These are phyloP conservation scores for Natrix natrix DNA, from an alignment of 2,797 vertebrate species.

Conservation along the genomic window DNA sequence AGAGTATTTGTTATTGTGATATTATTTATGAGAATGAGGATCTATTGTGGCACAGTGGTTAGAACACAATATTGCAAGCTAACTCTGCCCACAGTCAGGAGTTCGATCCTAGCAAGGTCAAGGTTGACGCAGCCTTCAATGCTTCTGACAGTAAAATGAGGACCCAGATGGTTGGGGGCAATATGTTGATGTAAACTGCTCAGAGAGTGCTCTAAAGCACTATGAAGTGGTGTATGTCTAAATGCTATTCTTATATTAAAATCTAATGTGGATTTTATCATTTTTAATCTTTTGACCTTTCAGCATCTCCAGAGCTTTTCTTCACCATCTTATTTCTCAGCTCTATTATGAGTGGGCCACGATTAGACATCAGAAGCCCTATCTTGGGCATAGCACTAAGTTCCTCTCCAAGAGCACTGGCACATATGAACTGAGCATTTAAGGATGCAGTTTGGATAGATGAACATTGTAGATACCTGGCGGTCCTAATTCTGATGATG, in stretches of 20 bases:
- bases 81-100: not conserved
- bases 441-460: not conserved
- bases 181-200: not conserved
- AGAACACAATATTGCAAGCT: not conserved
- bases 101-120: not conserved
- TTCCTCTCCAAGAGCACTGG: not conserved
- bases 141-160: not conserved
- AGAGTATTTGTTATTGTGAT: not conserved
- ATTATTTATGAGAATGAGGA: not conserved
- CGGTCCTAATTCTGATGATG: not conserved
- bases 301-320: not conserved
- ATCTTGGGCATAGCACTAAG: not conserved
- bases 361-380: not conserved
- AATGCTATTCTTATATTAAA: not conserved
- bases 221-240: not conserved
- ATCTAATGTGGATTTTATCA: not conserved
- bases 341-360: not conserved
- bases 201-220: not conserved
- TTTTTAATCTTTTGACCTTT: not conserved
- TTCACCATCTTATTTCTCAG: not conserved
- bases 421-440: not conserved
- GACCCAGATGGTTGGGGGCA: not conserved
- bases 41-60: not conserved
- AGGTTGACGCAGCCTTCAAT: not conserved
- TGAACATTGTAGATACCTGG: not conserved